Conservation (phyloP, 2,113 vertebrate species). For the Polyodon spathula region DNA sequence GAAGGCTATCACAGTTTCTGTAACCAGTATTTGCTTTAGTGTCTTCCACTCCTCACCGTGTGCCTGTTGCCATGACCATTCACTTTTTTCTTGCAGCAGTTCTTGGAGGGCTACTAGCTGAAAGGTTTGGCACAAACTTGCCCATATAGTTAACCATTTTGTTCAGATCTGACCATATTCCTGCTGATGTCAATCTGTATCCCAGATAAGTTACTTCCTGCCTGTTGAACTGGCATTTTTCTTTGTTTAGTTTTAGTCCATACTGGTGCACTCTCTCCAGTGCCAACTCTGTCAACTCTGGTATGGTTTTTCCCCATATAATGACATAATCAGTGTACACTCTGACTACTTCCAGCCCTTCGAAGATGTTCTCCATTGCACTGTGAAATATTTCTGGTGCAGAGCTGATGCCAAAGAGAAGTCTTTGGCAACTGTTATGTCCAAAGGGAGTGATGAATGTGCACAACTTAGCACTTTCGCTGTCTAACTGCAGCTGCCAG, state of each 20-base stretch:
- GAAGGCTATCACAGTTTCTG: slow-evolving; percentile 1
- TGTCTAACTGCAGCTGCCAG: background rate
- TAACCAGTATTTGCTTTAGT: slow-evolving; percentile 1
- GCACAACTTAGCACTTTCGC: background rate
- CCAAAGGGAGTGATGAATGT: background rate
- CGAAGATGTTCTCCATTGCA: background rate
- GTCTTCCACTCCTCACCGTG: slow-evolving; percentile 8
- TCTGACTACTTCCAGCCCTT: background rate
- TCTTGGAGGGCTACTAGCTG: background rate
- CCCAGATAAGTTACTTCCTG: background rate
- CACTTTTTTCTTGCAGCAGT: background rate
- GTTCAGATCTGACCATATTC: background rate
- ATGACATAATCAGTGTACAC: slow-evolving; percentile 5
- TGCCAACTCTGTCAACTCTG: background rate
- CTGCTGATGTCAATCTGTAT: background rate
- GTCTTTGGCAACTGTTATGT: background rate
- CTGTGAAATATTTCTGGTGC: background rate
- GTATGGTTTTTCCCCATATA: background rate
- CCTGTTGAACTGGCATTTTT: background rate
- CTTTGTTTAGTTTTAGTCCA: background rate
- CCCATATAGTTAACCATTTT: background rate
- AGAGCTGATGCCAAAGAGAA: background rate
- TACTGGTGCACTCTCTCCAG: slow-evolving; percentile 1
- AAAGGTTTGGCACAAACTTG: slow-evolving; percentile 9
- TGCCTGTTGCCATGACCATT: background rate